Conservation (phyloP, 2,888 invertebrate genomes). For the Agonum fuliginosum region DNA sequence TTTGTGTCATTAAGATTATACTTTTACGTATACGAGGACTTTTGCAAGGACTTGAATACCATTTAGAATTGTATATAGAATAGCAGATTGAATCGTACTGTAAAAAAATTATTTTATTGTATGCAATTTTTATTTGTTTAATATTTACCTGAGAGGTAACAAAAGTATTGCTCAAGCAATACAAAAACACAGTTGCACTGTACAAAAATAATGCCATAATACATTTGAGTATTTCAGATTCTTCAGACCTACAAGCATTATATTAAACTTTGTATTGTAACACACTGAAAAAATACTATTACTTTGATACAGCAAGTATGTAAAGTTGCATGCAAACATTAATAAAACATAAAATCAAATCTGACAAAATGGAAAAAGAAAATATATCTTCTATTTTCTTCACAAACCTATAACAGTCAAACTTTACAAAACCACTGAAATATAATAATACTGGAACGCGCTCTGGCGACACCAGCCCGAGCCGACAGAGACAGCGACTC, state of each 20-base stretch:
- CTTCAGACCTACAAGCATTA: background rate
- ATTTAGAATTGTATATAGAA: slow-evolving; percentile 5
- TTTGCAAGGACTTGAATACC: background rate
- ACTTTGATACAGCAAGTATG: background rate
- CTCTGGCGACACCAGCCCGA: too few relatives aligned
- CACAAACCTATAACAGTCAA: too few relatives aligned
- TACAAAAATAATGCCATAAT: background rate
- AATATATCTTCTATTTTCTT: background rate
- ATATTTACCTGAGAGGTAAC: background rate
- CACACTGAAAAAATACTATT: background rate
- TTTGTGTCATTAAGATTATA: background rate
- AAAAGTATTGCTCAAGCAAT: background rate
- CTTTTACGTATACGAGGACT: slow-evolving; percentile 11
- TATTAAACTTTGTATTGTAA: background rate
- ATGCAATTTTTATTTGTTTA: background rate
- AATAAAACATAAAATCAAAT: background rate
- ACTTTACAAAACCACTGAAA: too few relatives aligned
- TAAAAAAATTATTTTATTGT: background rate
- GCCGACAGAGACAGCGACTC: too few relatives aligned
- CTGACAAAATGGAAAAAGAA: background rate
- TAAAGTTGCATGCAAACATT: slow-evolving; percentile 2
- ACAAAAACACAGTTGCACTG: background rate
- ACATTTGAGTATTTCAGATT: background rate
- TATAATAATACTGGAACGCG: too few relatives aligned
- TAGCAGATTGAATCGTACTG: slow-evolving; percentile 1